Percentiles rank a stretch among this genome's conserved stretches.
phyloP scores from a whole-genome alignment of 1,140 invertebrate species.

The Cherax quadricarinatus region DNA sequence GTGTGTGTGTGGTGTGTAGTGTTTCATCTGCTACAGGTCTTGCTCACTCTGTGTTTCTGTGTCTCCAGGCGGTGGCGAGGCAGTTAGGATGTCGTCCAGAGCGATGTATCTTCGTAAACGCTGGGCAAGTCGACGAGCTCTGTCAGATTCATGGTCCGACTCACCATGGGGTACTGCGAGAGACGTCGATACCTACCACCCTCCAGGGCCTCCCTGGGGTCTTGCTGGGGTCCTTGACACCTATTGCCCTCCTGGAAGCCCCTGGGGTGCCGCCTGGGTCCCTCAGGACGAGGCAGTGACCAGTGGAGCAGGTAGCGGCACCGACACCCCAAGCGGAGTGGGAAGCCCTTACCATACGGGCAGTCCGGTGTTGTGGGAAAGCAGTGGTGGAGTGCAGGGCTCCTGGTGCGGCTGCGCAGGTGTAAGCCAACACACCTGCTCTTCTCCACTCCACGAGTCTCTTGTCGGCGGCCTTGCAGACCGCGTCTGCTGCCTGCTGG shows the following conservation, averaged over 20 bases:
- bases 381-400: constrained; percentile 17
- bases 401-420: constrained; percentile 64
- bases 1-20: constrained; percentile 15
- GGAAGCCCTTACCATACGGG: constrained; percentile 35
- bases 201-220: neutral
- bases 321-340: constrained; percentile 22
- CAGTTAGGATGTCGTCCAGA: constrained; percentile 29
- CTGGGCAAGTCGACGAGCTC: constrained; percentile 52
- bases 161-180: neutral
- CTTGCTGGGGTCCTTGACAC: neutral
- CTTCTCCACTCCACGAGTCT: constrained; percentile 63
- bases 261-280: neutral
- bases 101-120: constrained; percentile 42
- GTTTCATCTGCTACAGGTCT: neutral
- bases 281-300: neutral
- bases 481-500: constrained; percentile 59
- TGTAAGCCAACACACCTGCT: constrained; percentile 42
- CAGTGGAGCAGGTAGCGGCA: constrained; percentile 12
- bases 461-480: constrained; percentile 58
- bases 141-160: constrained; percentile 52
- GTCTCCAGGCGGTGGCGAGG: neutral
- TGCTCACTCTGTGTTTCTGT: neutral
- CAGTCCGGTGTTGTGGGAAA: constrained; percentile 64
- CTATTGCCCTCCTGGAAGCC: constrained; percentile 7
- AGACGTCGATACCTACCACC: constrained; percentile 2